A percentile compares a stretch with the other conserved stretches of the same genome.
Evolutionary conservation across 2,888 invertebrate genomes (phyloP).

Genomic region (Standfussiana lucernea): DNA sequence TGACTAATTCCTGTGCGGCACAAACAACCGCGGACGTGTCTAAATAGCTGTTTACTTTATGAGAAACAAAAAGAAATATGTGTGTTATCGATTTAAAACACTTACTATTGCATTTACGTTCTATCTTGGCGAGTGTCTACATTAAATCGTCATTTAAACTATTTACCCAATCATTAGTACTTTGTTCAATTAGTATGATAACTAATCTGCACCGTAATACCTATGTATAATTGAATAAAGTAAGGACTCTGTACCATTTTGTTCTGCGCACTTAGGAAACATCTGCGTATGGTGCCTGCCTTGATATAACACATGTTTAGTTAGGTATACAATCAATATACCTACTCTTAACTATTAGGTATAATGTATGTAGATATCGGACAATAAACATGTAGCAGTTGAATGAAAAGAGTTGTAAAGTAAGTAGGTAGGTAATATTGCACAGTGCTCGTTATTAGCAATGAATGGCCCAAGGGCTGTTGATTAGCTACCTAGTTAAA

Average conservation of each 20-base stretch:
- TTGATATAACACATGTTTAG: conserved; percentile 12
- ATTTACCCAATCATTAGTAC: conserved; percentile 36
- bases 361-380: not conserved
- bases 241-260: conserved; percentile 3
- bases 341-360: not conserved
- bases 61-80: conserved; percentile 44
- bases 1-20: conserved; percentile 64
- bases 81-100: conserved; percentile 43
- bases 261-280: conserved; percentile 39
- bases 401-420: not conserved
- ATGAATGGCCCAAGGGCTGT: not conserved
- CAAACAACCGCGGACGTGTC: conserved; percentile 61
- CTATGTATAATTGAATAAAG: conserved; percentile 5
- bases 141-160: conserved; percentile 13
- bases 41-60: conserved; percentile 63
- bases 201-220: conserved; percentile 24
- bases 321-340: not conserved
- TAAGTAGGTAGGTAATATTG: not conserved
- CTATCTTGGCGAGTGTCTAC: no score
- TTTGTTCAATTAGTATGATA: conserved; percentile 36
- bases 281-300: conserved; percentile 24
- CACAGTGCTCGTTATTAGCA: not conserved
- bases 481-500: not conserved
- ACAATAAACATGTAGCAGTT: not conserved
- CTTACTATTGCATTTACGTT: not conserved